Base-by-base conservation (phyloP, 30 jellyfish, hydroid and myxozoan genomes). In the Aurelia coerulea region DNA sequence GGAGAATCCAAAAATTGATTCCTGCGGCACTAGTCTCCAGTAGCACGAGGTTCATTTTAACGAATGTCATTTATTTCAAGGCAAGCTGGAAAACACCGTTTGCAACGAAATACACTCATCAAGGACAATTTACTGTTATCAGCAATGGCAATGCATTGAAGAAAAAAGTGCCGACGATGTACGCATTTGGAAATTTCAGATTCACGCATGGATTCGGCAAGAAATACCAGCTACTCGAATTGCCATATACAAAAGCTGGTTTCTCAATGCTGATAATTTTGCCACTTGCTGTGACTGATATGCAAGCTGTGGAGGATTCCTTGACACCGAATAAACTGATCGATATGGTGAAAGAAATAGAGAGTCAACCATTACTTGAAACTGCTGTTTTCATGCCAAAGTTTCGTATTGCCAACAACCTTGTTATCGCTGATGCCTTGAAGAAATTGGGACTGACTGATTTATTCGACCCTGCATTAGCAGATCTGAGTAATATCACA, bases 161-260 rank as follows among this genome's bases (percentile, higher is more conserved):
- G 37, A 79, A 88, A 51, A 53, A 64, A 37, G 97, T 88, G 31
- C 78, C 88, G 16, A 88, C 93, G 90, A 92, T 92, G 98, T 92
- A 50, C 65, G 74, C 65, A 64, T 8, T 62, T 31, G 86, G 67
- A 17, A 53, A 76, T 23, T 87, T 80, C 46, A 68, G 86, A 31
- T 68, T 56, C 46, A 23, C 66, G 17, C 15, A 67, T n/a, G 90
- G 86, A 14, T 33, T 37, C 34, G 80, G 62, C 16, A 76, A 9
- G 14, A 75, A 59, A 42, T 86, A 76, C 58, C 54, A 78, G 60
- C 58, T 79, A 8, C 68, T 92, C 11, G 88, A 74, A 32, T 76
- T 92, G 18, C 98, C 98, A 14, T 92, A 92, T 78, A 52, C 15
- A 37, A 87, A 81, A 66, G 29, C 46, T 6, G 31, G 54, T 12